phyloP scores from a whole-genome alignment of 2,888 invertebrate genomes.

The Calameuta filiformis region DNA sequence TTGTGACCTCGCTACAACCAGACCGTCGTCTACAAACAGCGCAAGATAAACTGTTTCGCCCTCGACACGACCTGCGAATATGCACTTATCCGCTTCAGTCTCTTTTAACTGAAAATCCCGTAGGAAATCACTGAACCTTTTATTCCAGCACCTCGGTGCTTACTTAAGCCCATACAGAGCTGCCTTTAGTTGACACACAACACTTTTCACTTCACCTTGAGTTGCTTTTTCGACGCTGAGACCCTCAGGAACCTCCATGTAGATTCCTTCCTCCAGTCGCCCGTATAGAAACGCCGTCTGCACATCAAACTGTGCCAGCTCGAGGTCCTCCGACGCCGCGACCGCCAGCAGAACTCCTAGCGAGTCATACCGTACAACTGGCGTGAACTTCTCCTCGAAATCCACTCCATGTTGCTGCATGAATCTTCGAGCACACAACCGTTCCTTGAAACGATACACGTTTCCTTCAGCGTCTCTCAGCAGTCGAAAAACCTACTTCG shows the following conservation, averaged over 20 bases:
- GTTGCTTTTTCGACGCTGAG: neutral
- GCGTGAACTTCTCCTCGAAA: constrained; percentile 2
- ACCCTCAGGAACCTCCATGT: constrained; percentile 6
- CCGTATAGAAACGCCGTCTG: constrained; percentile 8
- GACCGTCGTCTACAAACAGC: constrained; percentile 14
- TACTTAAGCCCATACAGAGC: neutral
- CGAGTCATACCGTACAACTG: constrained; percentile 6
- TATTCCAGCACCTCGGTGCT: constrained; percentile 9
- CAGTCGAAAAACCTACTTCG: neutral
- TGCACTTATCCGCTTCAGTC: neutral
- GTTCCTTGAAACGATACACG: neutral
- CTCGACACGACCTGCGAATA: neutral
- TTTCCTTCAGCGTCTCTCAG: neutral
- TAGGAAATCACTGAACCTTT: neutral
- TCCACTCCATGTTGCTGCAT: neutral
- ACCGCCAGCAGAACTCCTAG: neutral
- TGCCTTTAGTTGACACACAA: neutral
- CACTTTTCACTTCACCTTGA: neutral
- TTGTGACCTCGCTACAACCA: neutral
- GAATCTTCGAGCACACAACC: constrained; percentile 11
- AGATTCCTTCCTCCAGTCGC: neutral
- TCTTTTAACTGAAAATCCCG: constrained; percentile 3
- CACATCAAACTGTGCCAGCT: constrained; percentile 9
- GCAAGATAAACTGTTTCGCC: constrained; percentile 11
- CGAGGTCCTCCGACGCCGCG: neutral